Evolutionary conservation across 2,797 vertebrate species (phyloP).

Genomic region (Anguilla megastoma): DNA sequence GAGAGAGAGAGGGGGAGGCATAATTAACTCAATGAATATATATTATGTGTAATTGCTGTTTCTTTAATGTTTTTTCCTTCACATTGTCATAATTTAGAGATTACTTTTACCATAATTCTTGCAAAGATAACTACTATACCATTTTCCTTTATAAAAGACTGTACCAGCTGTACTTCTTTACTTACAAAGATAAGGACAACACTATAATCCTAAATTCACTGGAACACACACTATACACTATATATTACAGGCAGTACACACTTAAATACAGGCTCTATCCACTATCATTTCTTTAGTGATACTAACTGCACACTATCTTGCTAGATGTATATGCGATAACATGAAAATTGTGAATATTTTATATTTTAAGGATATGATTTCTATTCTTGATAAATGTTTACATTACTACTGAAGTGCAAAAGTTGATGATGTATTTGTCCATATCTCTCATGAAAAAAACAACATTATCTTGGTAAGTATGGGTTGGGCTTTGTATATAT

Average conservation of each 20-base stretch:
- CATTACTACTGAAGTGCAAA: conserved; percentile 74
- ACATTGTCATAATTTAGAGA: conserved; percentile 54
- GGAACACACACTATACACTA: not conserved
- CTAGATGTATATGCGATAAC: not conserved
- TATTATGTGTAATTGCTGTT: not conserved
- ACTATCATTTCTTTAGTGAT: not conserved
- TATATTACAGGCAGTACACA: not conserved
- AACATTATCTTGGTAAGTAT: conserved; percentile 83
- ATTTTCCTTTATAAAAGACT: not conserved
- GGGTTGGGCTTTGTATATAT: conserved; percentile 69
- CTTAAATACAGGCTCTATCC: not conserved
- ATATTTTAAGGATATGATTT: conserved; percentile 54
- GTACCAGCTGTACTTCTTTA: not conserved
- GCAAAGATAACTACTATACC: not conserved
- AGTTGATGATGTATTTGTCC: conserved; percentile 85
- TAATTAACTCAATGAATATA: not conserved
- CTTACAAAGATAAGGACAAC: not conserved
- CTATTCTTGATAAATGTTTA: conserved; percentile 66
- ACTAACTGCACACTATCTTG: not conserved
- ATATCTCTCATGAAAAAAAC: conserved; percentile 83
- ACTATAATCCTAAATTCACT: not conserved
- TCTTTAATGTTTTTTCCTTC: conserved; percentile 59
- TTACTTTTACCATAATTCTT: not conserved
- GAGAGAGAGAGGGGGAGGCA: not conserved
- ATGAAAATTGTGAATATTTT: conserved; percentile 30